Evolutionary conservation across 1,140 invertebrate species (phyloP), one percentile per base, ranked within the genome.

Genomic region (Teleogryllus occipitalis): DNA sequence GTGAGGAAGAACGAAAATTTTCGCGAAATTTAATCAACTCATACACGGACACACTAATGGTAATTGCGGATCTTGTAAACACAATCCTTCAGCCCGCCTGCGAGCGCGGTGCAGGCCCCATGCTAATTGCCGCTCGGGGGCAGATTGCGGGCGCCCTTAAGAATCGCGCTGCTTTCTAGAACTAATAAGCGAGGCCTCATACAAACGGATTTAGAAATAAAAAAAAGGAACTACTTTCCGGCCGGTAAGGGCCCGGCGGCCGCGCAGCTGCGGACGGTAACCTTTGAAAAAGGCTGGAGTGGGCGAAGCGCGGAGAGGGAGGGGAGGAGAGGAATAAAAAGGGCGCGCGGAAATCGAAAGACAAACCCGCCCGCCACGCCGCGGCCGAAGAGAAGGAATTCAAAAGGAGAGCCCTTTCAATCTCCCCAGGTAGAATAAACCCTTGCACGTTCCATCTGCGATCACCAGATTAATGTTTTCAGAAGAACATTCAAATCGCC

Each of bases 61-160:
- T 65, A 65, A 65, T 65, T 65, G 54, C 54, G 18, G 54, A 65
- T 65, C 54, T 65, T 65, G 54, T 65, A 65, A 65, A 65, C 54
- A 65, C 54, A 65, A 65, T 65, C 54, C 54, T 65, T 65, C 54
- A 65, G 10, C 54, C 7, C 54, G 10, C 54, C 54, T 65, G 54
- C 54, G 10, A 65, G 54, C 18, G 54, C 54, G 10, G 10, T 7
- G 7, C 54, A 10, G 54, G 18, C 10, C 54, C 54, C 10, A 14
- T 65, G 54, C 54, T 65, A 65, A 65, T 65, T 65, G 54, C 54
- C 7, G 54, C 18, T 65, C 54, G 10, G 18, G 10, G 54, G 54
- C 54, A 65, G 54, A 65, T 65, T 65, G 10, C 10, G 10, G 18
- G 54, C 27, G 27, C 27, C 27, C 27, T 39, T 65, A 65, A 65